Conservation (phyloP, 1,140 invertebrate species). For the Cyclina sinensis region DNA sequence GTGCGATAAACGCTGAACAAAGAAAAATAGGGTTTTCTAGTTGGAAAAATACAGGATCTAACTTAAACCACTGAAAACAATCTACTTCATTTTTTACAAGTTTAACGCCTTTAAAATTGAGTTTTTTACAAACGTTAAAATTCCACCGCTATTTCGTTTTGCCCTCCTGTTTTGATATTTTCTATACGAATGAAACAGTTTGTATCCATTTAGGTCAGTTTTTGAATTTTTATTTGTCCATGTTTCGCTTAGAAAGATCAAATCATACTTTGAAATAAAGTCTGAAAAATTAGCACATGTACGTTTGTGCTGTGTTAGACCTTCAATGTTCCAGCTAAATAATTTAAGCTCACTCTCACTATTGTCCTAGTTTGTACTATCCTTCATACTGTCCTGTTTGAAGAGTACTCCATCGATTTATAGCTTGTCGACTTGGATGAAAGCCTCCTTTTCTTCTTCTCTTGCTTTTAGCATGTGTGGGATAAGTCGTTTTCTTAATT, state of each 20-base stretch:
- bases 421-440: not conserved
- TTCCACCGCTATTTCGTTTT: constrained; percentile 30
- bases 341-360: too few species aligned
- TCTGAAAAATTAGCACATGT: too few species aligned
- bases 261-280: too few species aligned
- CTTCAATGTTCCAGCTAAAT: too few species aligned
- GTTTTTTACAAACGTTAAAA: constrained; percentile 34
- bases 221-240: not conserved
- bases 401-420: not conserved
- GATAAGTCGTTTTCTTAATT: not conserved
- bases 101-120: constrained; percentile 26
- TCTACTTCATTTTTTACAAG: constrained; percentile 35
- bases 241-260: not conserved
- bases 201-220: not conserved
- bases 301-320: too few species aligned
- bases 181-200: not conserved
- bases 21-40: constrained; percentile 26
- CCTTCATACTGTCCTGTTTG: not conserved
- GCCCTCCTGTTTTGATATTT: constrained; percentile 37
- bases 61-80: constrained; percentile 35
- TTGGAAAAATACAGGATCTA: constrained; percentile 42
- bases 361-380: too few species aligned
- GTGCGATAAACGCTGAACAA: constrained; percentile 6
- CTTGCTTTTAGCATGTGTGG: not conserved
- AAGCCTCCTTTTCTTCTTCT: not conserved